These are phyloP conservation scores for Lobophora halterata DNA, from an alignment of 2,888 invertebrate species.

Conservation along the genomic window DNA sequence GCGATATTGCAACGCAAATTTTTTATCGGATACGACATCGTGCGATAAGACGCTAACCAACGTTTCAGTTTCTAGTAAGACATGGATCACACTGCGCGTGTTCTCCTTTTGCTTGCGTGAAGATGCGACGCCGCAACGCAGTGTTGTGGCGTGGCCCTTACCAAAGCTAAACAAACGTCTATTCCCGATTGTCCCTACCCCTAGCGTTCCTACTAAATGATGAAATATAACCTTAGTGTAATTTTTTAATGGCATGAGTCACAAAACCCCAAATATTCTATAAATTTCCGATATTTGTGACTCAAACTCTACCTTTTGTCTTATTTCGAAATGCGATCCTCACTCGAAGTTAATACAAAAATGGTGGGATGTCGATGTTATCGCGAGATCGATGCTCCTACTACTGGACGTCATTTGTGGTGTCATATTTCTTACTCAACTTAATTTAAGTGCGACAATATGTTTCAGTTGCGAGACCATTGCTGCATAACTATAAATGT, in stretches of 20 bases:
- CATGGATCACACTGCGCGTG: no score
- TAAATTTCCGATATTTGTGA: slow-evolving; percentile 4
- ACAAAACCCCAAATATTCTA: slow-evolving; percentile 2
- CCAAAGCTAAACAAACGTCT: no score
- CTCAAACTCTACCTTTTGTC: background rate
- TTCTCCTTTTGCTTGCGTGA: no score
- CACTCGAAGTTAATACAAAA: slow-evolving; percentile 23
- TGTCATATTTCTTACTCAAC: slow-evolving; percentile 29
- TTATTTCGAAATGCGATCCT: slow-evolving; percentile 9
- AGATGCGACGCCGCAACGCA: no score
- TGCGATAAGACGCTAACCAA: no score
- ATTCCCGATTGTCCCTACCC: no score
- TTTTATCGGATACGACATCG: no score
- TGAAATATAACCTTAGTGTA: no score
- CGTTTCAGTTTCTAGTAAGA: no score
- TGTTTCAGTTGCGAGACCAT: slow-evolving; percentile 6
- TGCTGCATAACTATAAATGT: slow-evolving; percentile 10
- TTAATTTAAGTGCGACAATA: background rate
- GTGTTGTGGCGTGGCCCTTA: no score
- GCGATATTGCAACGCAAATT: no score
- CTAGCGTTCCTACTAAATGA: no score
- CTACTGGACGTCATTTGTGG: slow-evolving; percentile 27
- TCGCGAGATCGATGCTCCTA: slow-evolving; percentile 30
- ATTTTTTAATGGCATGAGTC: background rate
- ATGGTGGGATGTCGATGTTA: slow-evolving; percentile 25